Percentiles rank a stretch among this genome's conserved stretches.
Conservation (phyloP, 2,113 vertebrate species). For the Eurystomus gularis region DNA sequence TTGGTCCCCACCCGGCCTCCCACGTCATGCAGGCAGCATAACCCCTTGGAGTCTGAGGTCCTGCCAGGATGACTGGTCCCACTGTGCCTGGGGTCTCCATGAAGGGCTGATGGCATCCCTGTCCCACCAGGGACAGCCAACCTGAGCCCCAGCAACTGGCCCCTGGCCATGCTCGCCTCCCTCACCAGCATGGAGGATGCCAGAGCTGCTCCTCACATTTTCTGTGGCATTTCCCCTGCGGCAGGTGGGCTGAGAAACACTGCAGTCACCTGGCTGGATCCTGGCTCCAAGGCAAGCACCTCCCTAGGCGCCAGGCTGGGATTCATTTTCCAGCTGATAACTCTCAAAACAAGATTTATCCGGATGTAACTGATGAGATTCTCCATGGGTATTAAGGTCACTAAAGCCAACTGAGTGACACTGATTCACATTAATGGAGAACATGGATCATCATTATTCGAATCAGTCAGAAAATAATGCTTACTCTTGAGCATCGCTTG, state of each 20-base stretch:
- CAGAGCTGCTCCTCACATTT: background rate
- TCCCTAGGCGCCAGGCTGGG: background rate
- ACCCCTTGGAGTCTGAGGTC: conserved; percentile 10
- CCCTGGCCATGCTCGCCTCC: accelerated
- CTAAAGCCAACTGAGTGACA: background rate
- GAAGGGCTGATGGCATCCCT: background rate
- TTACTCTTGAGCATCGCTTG: background rate
- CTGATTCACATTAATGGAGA: background rate
- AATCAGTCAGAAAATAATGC: background rate
- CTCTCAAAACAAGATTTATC: background rate
- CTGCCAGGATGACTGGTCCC: accelerated
- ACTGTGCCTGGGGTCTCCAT: accelerated
- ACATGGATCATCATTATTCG: accelerated
- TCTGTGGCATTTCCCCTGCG: accelerated
- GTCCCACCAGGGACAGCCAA: background rate
- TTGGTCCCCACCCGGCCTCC: conserved; percentile 59
- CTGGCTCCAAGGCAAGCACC: background rate
- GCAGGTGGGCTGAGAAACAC: background rate
- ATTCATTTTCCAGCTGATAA: background rate
- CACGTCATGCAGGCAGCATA: conserved; percentile 51
- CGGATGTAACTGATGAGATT: accelerated
- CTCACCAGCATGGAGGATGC: accelerated
- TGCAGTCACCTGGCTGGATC: background rate
- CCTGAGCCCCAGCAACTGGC: background rate
- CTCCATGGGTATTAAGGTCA: background rate